Base-by-base conservation (phyloP, 1,140 invertebrate genomes). In the Drosophila rhopaloa region DNA sequence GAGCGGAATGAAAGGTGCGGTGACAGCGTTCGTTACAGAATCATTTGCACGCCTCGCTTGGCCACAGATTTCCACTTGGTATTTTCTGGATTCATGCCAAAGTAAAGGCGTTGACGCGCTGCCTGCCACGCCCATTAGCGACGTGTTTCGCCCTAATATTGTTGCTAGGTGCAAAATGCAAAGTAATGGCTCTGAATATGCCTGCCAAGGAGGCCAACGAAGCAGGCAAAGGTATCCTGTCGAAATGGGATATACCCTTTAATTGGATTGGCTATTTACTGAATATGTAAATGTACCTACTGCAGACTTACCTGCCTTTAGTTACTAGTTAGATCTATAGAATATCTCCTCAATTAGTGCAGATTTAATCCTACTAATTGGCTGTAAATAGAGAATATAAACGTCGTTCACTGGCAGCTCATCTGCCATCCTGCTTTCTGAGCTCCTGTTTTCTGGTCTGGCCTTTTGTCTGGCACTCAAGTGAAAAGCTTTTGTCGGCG, bases 401-500 rank as follows among this genome's bases (percentile, higher is more conserved):
- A 37, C 19, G 37, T 71, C 66, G 68, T 50, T 48, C 51, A 4
- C 10, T 11, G 13, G 10, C 19, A 37, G 37, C 29, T 41, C n/a
- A 11, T 29, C 37, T 48, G 65, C 13, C 7, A 16, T 14, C n/a
- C 19, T 19, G 51, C 11, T 41, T 68, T 48, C 48, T 47, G 44
- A 29, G 59, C 56, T 74, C 47, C 59, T 76, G 63, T 81, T 71
- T 46, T 46, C 55, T 70, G 63, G 53, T 61, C 32, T 67, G 53
- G 40, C 27, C 79, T 80, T 88, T 88, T 89, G 80, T 88, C 75
- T 79, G 79, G 79, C 83, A 88, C 81, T 88, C 84, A 61, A 89
- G 76, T 88, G 84, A 88, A 88, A 88, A 88, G 84, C 80, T 88
- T 88, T 89, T 84, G 84, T 83, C 80, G 82, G 84, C 84, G 73